Percentiles rank a stretch among this genome's conserved stretches.
These are phyloP conservation scores for Enteromius trimaculatus DNA, from an alignment of 2,797 vertebrate genomes.

Conservation along the genomic window DNA sequence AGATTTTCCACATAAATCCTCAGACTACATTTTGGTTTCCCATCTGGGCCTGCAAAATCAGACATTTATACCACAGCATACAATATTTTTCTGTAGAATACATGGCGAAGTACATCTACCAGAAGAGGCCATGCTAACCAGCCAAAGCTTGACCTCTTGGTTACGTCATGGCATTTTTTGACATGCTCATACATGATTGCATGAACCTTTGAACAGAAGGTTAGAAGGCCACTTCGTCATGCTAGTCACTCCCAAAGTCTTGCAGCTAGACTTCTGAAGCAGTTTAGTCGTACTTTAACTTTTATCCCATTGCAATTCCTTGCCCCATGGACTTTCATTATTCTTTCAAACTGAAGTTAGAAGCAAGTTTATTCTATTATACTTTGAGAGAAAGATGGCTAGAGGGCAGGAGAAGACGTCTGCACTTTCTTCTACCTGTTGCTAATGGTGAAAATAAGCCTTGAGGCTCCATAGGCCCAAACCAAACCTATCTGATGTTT, in stretches of 20 bases:
- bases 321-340: conserved; percentile 10
- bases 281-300: not conserved
- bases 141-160: not conserved
- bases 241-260: conserved; percentile 10
- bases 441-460: not conserved
- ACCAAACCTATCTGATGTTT: conserved; percentile 13
- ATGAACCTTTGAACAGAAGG: not conserved
- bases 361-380: conserved; percentile 11
- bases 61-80: not conserved
- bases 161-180: not conserved
- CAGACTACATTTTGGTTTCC: not conserved
- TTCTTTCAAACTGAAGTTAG: conserved; percentile 3
- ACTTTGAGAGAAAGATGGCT: conserved; percentile 2
- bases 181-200: not conserved
- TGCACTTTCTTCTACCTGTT: conserved; percentile 22
- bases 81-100: not conserved
- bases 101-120: not conserved
- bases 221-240: not conserved
- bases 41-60: conserved; percentile 1
- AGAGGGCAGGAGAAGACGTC: not conserved
- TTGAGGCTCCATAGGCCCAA: not conserved
- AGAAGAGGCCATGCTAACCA: not conserved
- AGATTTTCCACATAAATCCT: not conserved
- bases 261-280: conserved; percentile 9
- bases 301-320: not conserved